Evolutionary conservation across 2,888 invertebrate genomes (phyloP), one percentile per base, ranked within the genome.

Genomic region (Xanthia icteritia): DNA sequence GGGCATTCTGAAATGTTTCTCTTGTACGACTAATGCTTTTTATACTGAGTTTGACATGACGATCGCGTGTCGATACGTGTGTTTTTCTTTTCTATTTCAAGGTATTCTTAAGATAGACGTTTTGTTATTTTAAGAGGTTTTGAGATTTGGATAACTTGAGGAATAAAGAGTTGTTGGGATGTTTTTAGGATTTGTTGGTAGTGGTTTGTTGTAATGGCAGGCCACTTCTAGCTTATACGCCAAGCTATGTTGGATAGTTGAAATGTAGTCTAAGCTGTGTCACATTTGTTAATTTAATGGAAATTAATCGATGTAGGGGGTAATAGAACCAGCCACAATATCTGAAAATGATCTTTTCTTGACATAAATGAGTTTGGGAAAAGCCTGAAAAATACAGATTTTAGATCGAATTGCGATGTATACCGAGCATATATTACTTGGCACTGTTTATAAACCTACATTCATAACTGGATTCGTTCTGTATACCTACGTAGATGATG

Each of bases 1-100:
- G 81, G 80, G 81, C 76, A 84, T 86, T 82, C 84, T 87, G 83
- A 85, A 86, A 88, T 89, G 86, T 85, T 89, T 88, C 83, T 73
- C 87, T 78, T 83, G 87, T 87, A 86, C 76, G 65, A 67, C 76
- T 85, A 88, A 89, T 91, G 89, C 86, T 86, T 88, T 82, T 87
- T 89, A 87, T 88, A 90, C 88, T 85, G 83, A 75, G 69, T 86
- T 81, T 83, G 82, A 84, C 77, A 83, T 51, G 69, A 56, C 61
- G 60, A 63, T 63, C 36, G 67, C 42, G 48, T 48, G 76, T 73
- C 54, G 48, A 70, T 70, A 80, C 70, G 72, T 84, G 65, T 83
- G 79, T 78, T 66, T 66, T 77, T 76, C 54, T 76, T 73, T 84
- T 78, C 82, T 77, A 76, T 81, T 84, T 86, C 60, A 70, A 76